phyloP scores from a whole-genome alignment of 2,888 invertebrate genomes.

The Chrysolina oricalcia region DNA sequence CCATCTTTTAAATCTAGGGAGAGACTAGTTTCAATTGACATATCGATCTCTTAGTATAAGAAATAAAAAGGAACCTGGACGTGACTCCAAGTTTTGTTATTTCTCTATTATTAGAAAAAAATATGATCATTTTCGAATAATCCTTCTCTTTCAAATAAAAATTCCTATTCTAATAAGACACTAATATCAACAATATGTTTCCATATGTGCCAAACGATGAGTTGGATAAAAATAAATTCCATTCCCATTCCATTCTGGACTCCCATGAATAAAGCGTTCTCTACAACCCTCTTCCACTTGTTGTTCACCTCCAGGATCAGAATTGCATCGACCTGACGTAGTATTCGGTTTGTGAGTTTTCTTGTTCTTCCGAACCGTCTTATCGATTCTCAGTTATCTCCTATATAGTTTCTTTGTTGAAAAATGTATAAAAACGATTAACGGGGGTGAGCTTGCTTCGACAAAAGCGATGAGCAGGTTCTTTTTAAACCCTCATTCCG shows the following conservation, averaged over 20 bases:
- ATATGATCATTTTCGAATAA: neutral
- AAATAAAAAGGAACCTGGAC: too few species aligned
- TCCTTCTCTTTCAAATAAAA: neutral
- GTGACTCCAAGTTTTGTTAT: too few species aligned
- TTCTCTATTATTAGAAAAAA: too few species aligned
- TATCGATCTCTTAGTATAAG: too few species aligned
- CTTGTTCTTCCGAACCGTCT: slow-evolving; percentile 42
- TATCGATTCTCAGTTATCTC: slow-evolving; percentile 59
- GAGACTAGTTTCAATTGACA: too few species aligned
- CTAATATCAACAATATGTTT: too few species aligned
- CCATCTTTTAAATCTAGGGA: too few species aligned
- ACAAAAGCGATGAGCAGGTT: slow-evolving; percentile 32
- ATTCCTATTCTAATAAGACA: neutral
- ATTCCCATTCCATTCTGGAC: neutral
- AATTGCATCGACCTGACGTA: slow-evolving; percentile 37
- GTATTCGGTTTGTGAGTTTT: slow-evolving; percentile 41
- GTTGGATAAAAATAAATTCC: slow-evolving; percentile 39
- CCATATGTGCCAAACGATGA: slow-evolving; percentile 31
- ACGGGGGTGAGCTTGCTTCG: slow-evolving; percentile 45
- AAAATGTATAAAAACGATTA: slow-evolving; percentile 53
- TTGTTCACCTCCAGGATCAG: neutral
- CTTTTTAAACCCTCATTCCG: slow-evolving; percentile 43
- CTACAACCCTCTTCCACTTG: slow-evolving; percentile 3
- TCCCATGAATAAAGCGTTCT: neutral
- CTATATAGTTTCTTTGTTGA: slow-evolving; percentile 58